Conservation (phyloP, 2,888 invertebrate genomes). For the Hipparchia semele region DNA sequence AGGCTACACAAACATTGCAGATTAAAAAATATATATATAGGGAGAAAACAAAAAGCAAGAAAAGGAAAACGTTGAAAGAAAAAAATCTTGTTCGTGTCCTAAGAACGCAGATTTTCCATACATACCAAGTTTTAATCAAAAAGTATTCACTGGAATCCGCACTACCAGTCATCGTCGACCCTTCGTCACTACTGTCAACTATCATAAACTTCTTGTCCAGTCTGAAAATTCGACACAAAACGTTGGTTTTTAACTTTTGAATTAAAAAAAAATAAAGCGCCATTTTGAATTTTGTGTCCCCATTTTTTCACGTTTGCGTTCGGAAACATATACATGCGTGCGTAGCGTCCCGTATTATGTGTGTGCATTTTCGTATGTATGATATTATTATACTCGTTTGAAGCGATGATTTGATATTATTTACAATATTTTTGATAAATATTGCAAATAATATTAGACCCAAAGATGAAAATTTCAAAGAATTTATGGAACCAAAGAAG, state of each 20-base stretch:
- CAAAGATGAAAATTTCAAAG: no score
- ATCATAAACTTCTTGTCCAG: constrained; percentile 67
- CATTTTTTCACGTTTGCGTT: constrained; percentile 27
- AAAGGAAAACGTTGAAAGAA: background rate
- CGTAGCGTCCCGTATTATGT: constrained; percentile 42
- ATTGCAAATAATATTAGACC: background rate
- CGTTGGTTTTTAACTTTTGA: constrained; percentile 44
- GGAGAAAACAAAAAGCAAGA: constrained; percentile 5
- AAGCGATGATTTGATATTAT: constrained; percentile 26
- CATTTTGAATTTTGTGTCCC: constrained; percentile 33
- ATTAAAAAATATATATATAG: constrained; percentile 3
- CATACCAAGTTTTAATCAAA: constrained; percentile 75
- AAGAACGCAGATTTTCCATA: constrained; percentile 48
- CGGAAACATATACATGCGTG: constrained; percentile 17
- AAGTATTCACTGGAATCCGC: constrained; percentile 63
- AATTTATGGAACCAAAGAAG: no score
- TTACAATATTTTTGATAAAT: constrained; percentile 22
- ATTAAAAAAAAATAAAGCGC: constrained; percentile 20
- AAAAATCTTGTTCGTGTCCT: constrained; percentile 8
- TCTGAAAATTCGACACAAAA: constrained; percentile 70
- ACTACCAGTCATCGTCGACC: constrained; percentile 60
- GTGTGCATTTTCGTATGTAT: background rate
- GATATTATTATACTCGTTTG: constrained; percentile 7
- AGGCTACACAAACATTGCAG: background rate
- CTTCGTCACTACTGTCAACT: constrained; percentile 73